Evolutionary conservation across 1,140 invertebrate species (phyloP), one percentile per base, ranked within the genome.

Genomic region (Drosophila dunni): DNA sequence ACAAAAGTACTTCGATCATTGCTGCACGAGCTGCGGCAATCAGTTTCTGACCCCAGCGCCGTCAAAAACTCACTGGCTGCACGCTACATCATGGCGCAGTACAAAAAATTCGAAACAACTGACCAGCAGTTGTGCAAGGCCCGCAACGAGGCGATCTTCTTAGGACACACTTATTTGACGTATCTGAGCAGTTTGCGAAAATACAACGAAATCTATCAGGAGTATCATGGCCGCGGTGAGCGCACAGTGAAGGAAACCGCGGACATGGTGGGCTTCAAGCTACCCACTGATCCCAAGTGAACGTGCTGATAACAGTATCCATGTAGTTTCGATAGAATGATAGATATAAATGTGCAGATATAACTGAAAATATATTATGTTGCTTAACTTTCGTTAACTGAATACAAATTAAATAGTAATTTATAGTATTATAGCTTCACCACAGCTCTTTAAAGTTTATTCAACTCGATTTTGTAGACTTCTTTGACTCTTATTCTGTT

Each of bases 51-150:
- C 58, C 57, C 71, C 17, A 78, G 78, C 29, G 78, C 74, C 57
- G 84, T 92, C 1, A 92, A 92, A 54, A 77, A 92, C 93, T 94
- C 91, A 20, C 81, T 62, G 24, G 81, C 90, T 1, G 85, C 85
- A 0, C 81, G 93, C 46, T 97, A 96, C 80, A 94, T 97, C 51
- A 91, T 97, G 40, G 92, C 93, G 15, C 96, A 97, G 79, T 96
- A 95, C 70, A 93, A 94, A 33, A 95, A 95, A 75, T 95, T 96
- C 81, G 94, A 95, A 82, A 95, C 95, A 13, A 97, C 97, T 0
- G 96, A 96, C 45, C 94, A 97, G 86, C 95, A 96, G 75, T 88
- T 96, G 0, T 98, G 97, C 81, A 97, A 96, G 90, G 96, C 96
- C 0, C 94, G 94, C 71, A 95, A 97, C 89, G 97, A 97, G 89